Percentiles rank a stretch among this genome's conserved stretches.
Conservation (phyloP, 2,113 vertebrate species). For the Zootoca vivipara region DNA sequence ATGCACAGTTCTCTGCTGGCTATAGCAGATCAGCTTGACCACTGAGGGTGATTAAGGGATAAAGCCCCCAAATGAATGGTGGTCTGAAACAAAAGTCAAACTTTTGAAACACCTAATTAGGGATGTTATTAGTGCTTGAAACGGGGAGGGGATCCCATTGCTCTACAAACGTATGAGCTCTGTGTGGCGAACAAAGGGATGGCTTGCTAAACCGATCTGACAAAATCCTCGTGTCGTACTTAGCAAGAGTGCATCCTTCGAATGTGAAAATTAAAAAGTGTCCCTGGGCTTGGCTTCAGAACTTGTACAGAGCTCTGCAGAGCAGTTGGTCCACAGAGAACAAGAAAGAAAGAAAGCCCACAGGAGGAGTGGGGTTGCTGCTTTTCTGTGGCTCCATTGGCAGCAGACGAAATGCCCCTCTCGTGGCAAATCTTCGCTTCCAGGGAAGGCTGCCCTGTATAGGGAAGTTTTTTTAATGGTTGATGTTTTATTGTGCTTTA, state of each 20-base stretch:
- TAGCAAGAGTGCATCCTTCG: neutral
- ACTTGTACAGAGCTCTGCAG: neutral
- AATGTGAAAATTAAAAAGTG: neutral
- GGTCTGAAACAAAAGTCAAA: constrained; percentile 40
- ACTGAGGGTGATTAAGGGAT: constrained; percentile 19
- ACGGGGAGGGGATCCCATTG: constrained; percentile 11
- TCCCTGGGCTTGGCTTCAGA: neutral
- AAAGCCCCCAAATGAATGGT: constrained; percentile 33
- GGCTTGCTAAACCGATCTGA: neutral
- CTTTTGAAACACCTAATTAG: constrained; percentile 54
- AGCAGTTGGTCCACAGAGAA: neutral
- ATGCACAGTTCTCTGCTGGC: constrained; percentile 21
- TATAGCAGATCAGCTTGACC: constrained; percentile 15
- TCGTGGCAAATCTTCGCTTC: too few relatives aligned
- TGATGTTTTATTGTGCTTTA: too few relatives aligned
- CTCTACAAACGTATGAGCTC: constrained; percentile 15
- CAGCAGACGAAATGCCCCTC: too few relatives aligned
- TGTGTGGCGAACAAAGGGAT: neutral
- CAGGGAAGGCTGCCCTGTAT: too few relatives aligned
- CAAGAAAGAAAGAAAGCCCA: neutral
- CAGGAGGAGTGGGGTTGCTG: neutral
- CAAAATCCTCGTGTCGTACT: neutral
- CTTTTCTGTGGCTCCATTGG: too few relatives aligned
- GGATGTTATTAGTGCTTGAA: constrained; percentile 46
- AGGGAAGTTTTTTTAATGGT: too few relatives aligned